Evolutionary conservation across 2,888 invertebrate species (phyloP), one percentile per base, ranked within the genome.

Genomic region (Oxycera nigricornis): DNA sequence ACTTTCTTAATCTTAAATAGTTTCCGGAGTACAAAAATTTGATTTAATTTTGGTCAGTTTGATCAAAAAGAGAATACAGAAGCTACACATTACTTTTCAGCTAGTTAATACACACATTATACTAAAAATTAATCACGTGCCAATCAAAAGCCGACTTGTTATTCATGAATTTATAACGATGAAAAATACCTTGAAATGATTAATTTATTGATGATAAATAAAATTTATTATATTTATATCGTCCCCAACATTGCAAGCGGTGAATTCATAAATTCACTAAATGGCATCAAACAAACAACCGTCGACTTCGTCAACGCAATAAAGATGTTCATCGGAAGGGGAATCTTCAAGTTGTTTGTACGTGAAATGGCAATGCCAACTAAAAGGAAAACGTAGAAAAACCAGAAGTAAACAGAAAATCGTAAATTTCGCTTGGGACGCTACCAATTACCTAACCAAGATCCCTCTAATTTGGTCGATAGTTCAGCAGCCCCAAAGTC

Each of bases 371-470:
- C 22, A 6, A 55, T 22, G 22, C 52, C 4, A 55, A 20, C 9
- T 30, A 28, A 11, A 59, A 30, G 2, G 28, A 26, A 59, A 30
- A 28, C 20, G 14, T 9, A 50, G 17, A 7, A 50, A 55, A 20
- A 6, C 3, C 1, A 59, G 14, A 59, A 59, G 17, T 30, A 50
- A 68, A 68, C 39, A 50, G 9, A 26, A 52, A 20, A 68, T 68
- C 30, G 50, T 68, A 50, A 50, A 68, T 68, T 68, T 52, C n/a
- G 28, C 52, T 9, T 52, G 30, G 52, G 68, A 67, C 68, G 30
- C 20, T 50, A 68, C 50, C 50, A 68, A 68, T 68, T 68, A 50
- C 26, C 67, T 67, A 67, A 50, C 68, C 68, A 30, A 52, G 68
- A 68, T 68, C 50, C 30, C 52, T 68, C 50, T 52, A 68, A 50